Evolutionary conservation across 1,140 invertebrate species (phyloP), one percentile per base, ranked within the genome.

Genomic region (Hormaphis cornu): DNA sequence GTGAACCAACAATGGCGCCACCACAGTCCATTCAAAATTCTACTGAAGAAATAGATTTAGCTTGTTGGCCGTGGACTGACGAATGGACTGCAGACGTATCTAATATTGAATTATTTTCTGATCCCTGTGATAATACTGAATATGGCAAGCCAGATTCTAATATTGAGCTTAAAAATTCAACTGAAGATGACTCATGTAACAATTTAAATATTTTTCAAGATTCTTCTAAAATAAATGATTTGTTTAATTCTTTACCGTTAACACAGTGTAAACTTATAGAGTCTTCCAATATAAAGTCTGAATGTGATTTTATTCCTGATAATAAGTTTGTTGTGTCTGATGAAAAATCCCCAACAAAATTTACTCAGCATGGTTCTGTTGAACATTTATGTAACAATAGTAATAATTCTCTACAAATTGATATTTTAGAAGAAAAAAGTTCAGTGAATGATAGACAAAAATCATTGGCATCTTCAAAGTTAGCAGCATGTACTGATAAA

Each of bases 21-120:
- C 61, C 61, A n/a, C 61, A 18, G 10, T 14, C 42, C 33, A 16
- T 66, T 20, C 28, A 20, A 14, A 66, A 50, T 66, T 66, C 61
- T 22, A 18, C 44, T 22, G 61, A 66, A 16, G 44, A 66, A 66
- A 66, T 50, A 22, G 61, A 66, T 66, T 22, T 66, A 33, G n/a
- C 61, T 20, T 66, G 44, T 66, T 66, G 59, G 59, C 59, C 59
- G 10, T 63, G 59, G 59, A 20, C 26, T 44, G 59, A 63, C 46
- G 59, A 63, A 48, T 63, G 61, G 61, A 28, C 44, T 1, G 40
- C 10, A 0, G 24, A 35, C 40, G 48, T 26, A 50, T 66, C 61
- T 22, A 50, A 66, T 66, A 48, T 66, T 33, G 44, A 66, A 66
- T 35, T 66, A 46, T 66, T 50, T 22, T 35, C 61, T 35, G 61